Base-by-base conservation (phyloP, 2,888 invertebrate species). In the Clistopyga incitator region DNA sequence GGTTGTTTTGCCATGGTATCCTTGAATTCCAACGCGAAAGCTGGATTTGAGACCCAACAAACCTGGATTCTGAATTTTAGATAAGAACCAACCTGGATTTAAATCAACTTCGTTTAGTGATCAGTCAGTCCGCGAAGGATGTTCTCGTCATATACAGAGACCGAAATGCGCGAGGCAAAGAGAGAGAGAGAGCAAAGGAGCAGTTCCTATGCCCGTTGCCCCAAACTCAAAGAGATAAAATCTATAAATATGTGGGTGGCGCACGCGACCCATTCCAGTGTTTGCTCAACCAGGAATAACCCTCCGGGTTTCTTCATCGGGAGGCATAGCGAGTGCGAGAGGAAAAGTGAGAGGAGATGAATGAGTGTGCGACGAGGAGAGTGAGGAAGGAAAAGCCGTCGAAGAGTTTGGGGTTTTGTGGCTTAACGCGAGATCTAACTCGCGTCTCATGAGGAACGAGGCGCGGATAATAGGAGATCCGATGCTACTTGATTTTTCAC, bases 271-370 rank as follows among this genome's bases (percentile, higher is more conserved):
- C 91, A 92, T 92, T 92, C 92, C 92, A 91, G 90, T 93, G 93
- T 93, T 93, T 93, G 92, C 92, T 93, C 92, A 93, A 93, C 93
- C 93, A 92, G 92, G 92, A 93, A 93, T 93, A 93, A 93, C 92
- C 92, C 90, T 90, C 80, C 72, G 88, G 84, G 91, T 91, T 92
- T 92, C 92, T 91, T 92, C 92, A 91, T 90, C 90, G 89, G 87
- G 88, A 88, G 88, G 88, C 89, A 88, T 86, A 88, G 87, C 85
- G 88, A 81, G 85, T 83, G 70, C 85, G 87, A 88, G 89, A 88
- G 59, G 45, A 52, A 78, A 67, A 54, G n/a, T 34, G 52, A 23
- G 38, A 72, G 45, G 13, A n/a, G n/a, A 38, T 20, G 23, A 47
- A 64, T 42, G 10, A 50, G 54, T 15, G 52, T 20, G 4, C 52